Conservation (phyloP, 1,140 invertebrate species). For the Asbolus verrucosus region DNA sequence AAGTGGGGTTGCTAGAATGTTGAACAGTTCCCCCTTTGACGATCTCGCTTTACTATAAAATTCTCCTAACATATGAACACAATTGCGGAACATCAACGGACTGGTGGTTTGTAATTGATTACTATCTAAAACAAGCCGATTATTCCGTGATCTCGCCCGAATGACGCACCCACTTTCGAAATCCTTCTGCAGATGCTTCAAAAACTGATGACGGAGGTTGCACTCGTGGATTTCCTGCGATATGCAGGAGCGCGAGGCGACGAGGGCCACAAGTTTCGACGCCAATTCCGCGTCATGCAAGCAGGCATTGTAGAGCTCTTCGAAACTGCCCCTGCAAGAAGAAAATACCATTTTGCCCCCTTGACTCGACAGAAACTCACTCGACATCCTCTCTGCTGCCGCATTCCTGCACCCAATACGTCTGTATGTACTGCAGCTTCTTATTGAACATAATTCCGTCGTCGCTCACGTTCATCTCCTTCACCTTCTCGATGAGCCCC, state of each 20-base stretch:
- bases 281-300: constrained; percentile 51
- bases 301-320: constrained; percentile 47
- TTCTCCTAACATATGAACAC: constrained; percentile 55
- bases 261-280: constrained; percentile 48
- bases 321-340: constrained; percentile 53
- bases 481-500: constrained; percentile 47
- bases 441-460: constrained; percentile 56
- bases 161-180: constrained; percentile 50
- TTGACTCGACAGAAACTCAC: constrained; percentile 39
- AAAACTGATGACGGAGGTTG: constrained; percentile 51
- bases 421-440: constrained; percentile 52
- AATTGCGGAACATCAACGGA: constrained; percentile 53
- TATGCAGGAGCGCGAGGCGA: constrained; percentile 48
- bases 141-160: constrained; percentile 6
- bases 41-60: constrained; percentile 55
- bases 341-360: not conserved
- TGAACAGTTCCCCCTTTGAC: constrained; percentile 51
- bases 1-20: constrained; percentile 52
- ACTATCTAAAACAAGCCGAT: constrained; percentile 45
- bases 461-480: constrained; percentile 51
- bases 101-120: constrained; percentile 49
- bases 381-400: constrained; percentile 43
- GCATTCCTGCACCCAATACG: constrained; percentile 47
- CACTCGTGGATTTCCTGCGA: constrained; percentile 52
- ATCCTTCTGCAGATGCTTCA: constrained; percentile 49